These are phyloP conservation scores for Chondrosia reniformis DNA, from an alignment of 37 sponge, comb jelly and placozoan species.

Conservation along the genomic window DNA sequence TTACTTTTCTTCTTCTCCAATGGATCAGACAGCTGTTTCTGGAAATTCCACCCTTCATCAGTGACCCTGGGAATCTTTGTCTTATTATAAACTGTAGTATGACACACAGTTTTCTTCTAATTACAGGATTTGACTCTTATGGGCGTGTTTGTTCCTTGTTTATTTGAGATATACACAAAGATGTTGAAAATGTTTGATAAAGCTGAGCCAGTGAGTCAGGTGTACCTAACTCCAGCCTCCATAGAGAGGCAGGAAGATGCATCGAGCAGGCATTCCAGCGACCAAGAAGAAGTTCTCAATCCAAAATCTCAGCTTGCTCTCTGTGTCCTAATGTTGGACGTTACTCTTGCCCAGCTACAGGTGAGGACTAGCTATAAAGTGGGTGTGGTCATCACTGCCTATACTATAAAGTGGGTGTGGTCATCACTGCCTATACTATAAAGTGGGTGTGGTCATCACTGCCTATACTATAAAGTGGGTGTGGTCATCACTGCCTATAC, in stretches of 20 bases:
- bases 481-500: too few relatives aligned
- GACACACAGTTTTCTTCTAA: neutral
- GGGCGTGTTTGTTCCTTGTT: constrained; percentile 32
- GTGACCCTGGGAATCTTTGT: too few relatives aligned
- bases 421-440: too few relatives aligned
- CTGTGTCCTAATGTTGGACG: constrained; percentile 67
- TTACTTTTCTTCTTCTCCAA: too few relatives aligned
- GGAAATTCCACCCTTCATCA: too few relatives aligned
- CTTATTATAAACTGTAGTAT: too few relatives aligned
- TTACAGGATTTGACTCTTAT: constrained; percentile 46
- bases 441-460: too few relatives aligned
- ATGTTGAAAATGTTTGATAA: constrained; percentile 5
- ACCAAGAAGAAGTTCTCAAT: neutral
- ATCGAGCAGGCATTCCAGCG: neutral
- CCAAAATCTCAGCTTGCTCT: constrained; percentile 37
- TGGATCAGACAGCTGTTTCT: too few relatives aligned
- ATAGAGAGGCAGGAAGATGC: neutral
- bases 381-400: too few relatives aligned
- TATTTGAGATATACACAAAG: constrained; percentile 28
- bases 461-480: too few relatives aligned
- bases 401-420: too few relatives aligned
- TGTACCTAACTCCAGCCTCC: neutral
- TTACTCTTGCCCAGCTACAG: constrained; percentile 55
- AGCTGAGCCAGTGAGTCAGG: constrained; percentile 3
- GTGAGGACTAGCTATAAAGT: neutral